Evolutionary conservation across 2,113 vertebrate genomes (phyloP), one percentile per base, ranked within the genome.

Genomic region (Ceyx margarethae): DNA sequence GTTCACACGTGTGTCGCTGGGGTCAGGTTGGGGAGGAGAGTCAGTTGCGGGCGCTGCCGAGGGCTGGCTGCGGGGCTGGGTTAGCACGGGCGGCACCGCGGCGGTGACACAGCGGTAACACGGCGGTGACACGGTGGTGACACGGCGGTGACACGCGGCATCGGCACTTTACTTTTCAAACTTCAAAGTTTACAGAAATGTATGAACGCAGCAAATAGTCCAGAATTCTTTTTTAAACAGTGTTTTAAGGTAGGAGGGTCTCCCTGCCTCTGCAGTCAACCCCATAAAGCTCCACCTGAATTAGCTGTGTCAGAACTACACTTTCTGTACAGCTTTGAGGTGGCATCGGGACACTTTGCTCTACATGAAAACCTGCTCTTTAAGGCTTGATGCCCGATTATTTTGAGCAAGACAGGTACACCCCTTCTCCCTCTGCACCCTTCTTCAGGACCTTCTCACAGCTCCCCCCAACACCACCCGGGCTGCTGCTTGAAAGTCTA

Each of bases 21-120:
- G 93, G 95, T 95, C 95, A 96, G 95, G 86, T 17, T 88, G 88
- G 95, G 81, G 85, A 48, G 51, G 94, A 33, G 91, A 92, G 93
- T 94, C 91, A 92, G 94, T 31, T 35, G 61, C 78, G 57, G 1
- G 81, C 14, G 1, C 65, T 56, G 86, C 53, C 3, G 76, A 16
- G 3, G 14, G 81, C 71, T 72, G 21, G 1, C 35, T 19, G 6
- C 14, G 0, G 89, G 61, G 89, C 87, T 69, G 87, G 91, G 87
- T 96, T 94, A 94, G 87, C 94, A 48, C 83, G 0, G 3, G 1
- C 28, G 1, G 42, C 80, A 64, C 57, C 10, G 2, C 1, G 1
- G 31, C 20, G 1, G 42, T 3, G 5, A 54, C 6, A 1, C 3
- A 1, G 37, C 37, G 10, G 37, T 37, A 9, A 37, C 37, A 37